Percentiles rank a stretch among this genome's conserved stretches.
Evolutionary conservation across 2,113 vertebrate genomes (phyloP).

Genomic region (Halichoeres trimaculatus): DNA sequence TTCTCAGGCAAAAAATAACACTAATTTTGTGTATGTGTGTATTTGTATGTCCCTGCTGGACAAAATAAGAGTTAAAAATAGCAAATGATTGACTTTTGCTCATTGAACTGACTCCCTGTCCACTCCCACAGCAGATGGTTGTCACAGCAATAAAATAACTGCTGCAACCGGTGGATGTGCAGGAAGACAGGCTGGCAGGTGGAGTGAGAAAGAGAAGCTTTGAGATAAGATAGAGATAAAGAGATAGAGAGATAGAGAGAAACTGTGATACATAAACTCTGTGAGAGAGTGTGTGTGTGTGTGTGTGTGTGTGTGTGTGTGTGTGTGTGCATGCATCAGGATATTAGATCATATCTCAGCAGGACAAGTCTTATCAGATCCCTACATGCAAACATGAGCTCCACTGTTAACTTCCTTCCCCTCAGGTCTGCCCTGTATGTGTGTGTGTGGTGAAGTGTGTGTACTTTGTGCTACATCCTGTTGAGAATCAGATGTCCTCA

Average conservation of each 20-base stretch:
- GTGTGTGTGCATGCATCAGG: slow-evolving; percentile 35
- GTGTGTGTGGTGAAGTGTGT: slow-evolving; percentile 12
- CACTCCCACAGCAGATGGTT: slow-evolving; percentile 50
- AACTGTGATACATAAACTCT: background rate
- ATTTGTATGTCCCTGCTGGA: background rate
- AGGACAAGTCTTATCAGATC: slow-evolving; percentile 64
- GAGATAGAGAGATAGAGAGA: background rate
- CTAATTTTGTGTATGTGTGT: background rate
- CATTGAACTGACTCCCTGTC: slow-evolving; percentile 46
- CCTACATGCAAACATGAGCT: slow-evolving; percentile 65
- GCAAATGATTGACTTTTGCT: slow-evolving; percentile 47
- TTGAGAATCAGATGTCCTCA: slow-evolving; percentile 51
- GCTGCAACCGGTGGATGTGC: slow-evolving; percentile 6
- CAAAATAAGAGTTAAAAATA: slow-evolving; percentile 48
- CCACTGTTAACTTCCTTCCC: slow-evolving; percentile 49
- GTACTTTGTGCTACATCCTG: slow-evolving; percentile 36
- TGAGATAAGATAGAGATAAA: slow-evolving; percentile 12
- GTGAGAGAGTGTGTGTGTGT: too few relatives aligned
- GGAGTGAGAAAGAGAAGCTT: slow-evolving; percentile 2
- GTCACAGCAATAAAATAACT: slow-evolving; percentile 36
- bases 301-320: slow-evolving; percentile 14
- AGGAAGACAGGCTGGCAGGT: background rate
- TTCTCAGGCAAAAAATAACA: background rate
- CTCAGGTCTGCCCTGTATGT: slow-evolving; percentile 6
- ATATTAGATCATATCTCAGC: slow-evolving; percentile 65